phyloP scores from a whole-genome alignment of 2,797 vertebrate species.

The Delichon dasypus region DNA sequence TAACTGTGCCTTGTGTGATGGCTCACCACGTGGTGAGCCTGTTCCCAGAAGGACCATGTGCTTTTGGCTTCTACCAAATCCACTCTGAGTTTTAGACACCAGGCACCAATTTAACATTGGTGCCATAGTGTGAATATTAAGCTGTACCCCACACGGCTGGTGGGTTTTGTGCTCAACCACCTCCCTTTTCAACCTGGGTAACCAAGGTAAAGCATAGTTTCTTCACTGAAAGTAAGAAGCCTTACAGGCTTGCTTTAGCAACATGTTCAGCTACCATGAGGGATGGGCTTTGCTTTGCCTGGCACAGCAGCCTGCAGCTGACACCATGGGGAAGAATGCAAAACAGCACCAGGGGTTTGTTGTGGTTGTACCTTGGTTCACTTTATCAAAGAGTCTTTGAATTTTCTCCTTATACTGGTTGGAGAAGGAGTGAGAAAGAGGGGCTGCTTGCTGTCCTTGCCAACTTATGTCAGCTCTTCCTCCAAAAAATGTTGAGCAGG shows the following conservation, averaged over 20 bases:
- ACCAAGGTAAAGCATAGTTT: neutral
- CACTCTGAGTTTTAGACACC: neutral
- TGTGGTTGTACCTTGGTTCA: neutral
- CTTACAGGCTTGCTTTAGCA: neutral
- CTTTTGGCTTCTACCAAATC: neutral
- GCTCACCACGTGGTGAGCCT: fast-evolving
- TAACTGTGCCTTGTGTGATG: neutral
- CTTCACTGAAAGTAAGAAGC: neutral
- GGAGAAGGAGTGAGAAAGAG: constrained; percentile 11
- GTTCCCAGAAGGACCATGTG: neutral
- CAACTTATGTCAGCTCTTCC: constrained; percentile 38
- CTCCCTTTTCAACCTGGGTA: neutral
- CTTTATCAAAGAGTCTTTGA: neutral
- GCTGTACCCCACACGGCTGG: neutral
- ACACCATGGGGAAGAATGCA: neutral
- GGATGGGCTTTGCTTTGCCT: neutral
- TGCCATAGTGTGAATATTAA: neutral
- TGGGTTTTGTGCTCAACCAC: neutral
- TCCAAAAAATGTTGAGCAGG: constrained; percentile 26
- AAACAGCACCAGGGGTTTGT: neutral
- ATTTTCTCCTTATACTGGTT: neutral
- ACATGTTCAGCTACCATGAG: neutral
- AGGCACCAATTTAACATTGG: neutral
- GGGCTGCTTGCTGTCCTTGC: constrained; percentile 26
- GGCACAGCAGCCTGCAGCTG: neutral